Evolutionary conservation across 2,888 invertebrate genomes (phyloP).

Genomic region (Eristalinus aeneus): DNA sequence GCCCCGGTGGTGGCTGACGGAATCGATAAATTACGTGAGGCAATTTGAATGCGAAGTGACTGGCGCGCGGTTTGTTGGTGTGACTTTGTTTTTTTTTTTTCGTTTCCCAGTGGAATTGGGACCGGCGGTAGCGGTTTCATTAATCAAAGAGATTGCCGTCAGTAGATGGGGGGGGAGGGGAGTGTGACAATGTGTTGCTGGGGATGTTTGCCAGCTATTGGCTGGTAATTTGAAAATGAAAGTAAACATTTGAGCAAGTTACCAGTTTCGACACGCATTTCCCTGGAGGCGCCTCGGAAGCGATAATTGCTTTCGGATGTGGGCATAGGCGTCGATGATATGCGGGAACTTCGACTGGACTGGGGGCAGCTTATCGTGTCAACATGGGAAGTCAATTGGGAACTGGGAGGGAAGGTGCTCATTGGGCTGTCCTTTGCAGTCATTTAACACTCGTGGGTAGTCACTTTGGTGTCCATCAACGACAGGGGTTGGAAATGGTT

Average conservation of each 20-base stretch:
- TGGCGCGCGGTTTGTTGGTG: not conserved
- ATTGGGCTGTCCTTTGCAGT: not conserved
- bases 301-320: not conserved
- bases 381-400: not conserved
- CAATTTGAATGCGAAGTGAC: constrained; percentile 44
- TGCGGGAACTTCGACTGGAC: not conserved
- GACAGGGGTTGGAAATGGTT: not conserved
- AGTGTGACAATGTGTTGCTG: not conserved
- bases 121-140: not conserved
- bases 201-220: not conserved
- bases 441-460: not conserved
- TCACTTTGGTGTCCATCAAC: not conserved
- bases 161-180: not conserved
- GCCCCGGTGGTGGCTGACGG: not conserved
- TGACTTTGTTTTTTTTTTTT: not conserved
- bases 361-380: not conserved
- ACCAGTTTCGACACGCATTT: not conserved
- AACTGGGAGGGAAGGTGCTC: not conserved
- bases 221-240: not conserved
- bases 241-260: not conserved
- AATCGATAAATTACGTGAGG: constrained; percentile 39
- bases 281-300: not conserved
- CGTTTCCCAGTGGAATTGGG: not conserved
- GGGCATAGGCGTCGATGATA: not conserved
- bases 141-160: not conserved